Evolutionary conservation across 2,888 invertebrate species (phyloP), one percentile per base, ranked within the genome.

Genomic region (Spicauda simplicius): DNA sequence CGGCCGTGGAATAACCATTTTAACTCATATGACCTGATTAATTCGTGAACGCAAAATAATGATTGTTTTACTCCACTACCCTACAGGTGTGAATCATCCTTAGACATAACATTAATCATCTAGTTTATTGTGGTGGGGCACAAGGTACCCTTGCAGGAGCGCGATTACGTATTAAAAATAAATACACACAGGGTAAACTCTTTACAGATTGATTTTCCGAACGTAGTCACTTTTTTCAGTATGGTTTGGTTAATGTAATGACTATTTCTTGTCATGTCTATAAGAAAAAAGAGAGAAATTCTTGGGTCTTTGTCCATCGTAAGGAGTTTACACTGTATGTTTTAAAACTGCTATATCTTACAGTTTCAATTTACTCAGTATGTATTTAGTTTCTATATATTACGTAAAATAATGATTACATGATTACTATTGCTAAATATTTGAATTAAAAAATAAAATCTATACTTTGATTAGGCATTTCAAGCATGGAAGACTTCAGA

Each of bases 81-180:
- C 33, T 3, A 2, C 54, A 41, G 20, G 53, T 25, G 2, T 16
- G 53, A 62, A 54, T 54, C 19, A 18, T 20, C 41, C 25, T 41
- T n/a, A 14, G 2, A 18, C 19, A 37, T 11, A 41, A 50, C n/a
- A 54, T n/a, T 0, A 41, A 53, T n/a, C 33, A 3, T 33, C 37
- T 62, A 62, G 60, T 48, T 48, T 16, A 59, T n/a, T 19, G 60
- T 53, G 50, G 12, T 33, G 53, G 61, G 37, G 20, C 62, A 54
- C 62, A 53, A 62, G 62, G 62, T 62, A 62, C 62, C 62, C 37
- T 62, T 52, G 19, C 54, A 41, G 50, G 62, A 62, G 62, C 62
- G 62, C 62, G 62, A 62, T 53, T 37, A 20, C 41, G 12, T 61
- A 61, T 61, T 61, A 52, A 61, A 33, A 61, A 61, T 58, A 58